phyloP scores from a whole-genome alignment of 2,113 vertebrate genomes.

The Oryctolagus cuniculus region mOryCun1.1 NC_091444.1:21983001-21983500 shows the following conservation, averaged over 20 bases:
- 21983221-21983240: no score
- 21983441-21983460: neutral
- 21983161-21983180: neutral
- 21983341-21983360: neutral
- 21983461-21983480: neutral
- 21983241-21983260: neutral
- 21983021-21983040: neutral
- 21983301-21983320: neutral
- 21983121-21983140: constrained; percentile 45
- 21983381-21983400: neutral
- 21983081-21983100: neutral
- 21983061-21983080: constrained; percentile 1
- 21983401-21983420: neutral
- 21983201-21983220: no score
- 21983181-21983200: no score
- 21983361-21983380: neutral
- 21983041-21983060: neutral
- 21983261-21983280: neutral
- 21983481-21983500: neutral
- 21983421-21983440: neutral
- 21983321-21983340: neutral
- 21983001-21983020: neutral
- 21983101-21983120: neutral
- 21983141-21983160: neutral
- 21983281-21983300: neutral